Percentiles rank a stretch among this genome's conserved stretches.
These are phyloP conservation scores for Drosophila prostipennis DNA, from an alignment of 2,888 invertebrate genomes.

Conservation along the genomic window DNA sequence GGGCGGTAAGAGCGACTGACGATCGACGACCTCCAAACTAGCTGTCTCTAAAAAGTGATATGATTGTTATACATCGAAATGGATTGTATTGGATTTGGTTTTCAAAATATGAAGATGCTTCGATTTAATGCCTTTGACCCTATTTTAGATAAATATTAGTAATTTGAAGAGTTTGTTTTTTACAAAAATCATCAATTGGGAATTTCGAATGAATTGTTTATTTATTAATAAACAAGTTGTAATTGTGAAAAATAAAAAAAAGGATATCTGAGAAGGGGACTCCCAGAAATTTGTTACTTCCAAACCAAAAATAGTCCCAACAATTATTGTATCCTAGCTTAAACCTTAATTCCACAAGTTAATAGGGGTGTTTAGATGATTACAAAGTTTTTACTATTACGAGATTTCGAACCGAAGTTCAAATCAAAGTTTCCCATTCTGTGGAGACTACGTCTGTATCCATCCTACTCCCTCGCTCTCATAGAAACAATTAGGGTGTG, in stretches of 20 bases:
- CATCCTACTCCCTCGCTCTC: not conserved
- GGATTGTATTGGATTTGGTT: not conserved
- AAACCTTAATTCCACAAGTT: not conserved
- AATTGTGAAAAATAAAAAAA: too few relatives aligned
- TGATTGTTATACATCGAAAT: not conserved
- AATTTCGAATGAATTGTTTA: not conserved
- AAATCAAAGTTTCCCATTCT: too few relatives aligned
- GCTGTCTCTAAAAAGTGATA: constrained; percentile 11
- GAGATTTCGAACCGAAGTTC: not conserved
- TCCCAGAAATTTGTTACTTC: not conserved
- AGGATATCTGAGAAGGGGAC: not conserved
- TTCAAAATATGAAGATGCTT: not conserved
- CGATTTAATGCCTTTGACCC: constrained; percentile 6
- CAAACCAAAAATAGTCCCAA: not conserved
- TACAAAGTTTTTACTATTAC: not conserved
- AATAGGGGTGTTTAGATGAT: not conserved
- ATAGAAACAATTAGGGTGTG: constrained; percentile 9
- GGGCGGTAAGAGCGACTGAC: constrained; percentile 20
- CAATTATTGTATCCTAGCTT: not conserved
- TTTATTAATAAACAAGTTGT: too few relatives aligned
- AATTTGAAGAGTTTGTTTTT: not conserved
- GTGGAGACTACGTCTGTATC: not conserved
- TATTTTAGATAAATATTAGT: not conserved
- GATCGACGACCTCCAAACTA: constrained; percentile 28
- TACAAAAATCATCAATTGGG: not conserved